Base-by-base conservation (phyloP, 2,113 vertebrate genomes). In the Ammodytes marinus region DNA sequence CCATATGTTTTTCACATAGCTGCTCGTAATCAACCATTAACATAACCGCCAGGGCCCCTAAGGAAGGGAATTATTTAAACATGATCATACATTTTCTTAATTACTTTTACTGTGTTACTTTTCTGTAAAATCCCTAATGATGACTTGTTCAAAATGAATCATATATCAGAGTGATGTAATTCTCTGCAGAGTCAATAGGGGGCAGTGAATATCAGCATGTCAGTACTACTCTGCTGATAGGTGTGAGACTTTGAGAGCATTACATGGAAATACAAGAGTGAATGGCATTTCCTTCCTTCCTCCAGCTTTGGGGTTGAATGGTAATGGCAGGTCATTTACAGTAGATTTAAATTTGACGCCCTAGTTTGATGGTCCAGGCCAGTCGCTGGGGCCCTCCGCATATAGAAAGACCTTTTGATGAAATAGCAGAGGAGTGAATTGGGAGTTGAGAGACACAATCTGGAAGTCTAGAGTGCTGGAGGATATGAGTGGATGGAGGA, bases 141-240 rank as follows among this genome's bases (percentile, higher is more conserved):
- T 69, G 7, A 15, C 57, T 43, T 19, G 0, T 7, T 50, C 47
- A 15, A 15, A 54, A 8, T 63, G 15, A 49, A 69, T 86, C 35
- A 47, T 42, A 9, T 65, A 82, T 59, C 71, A 79, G 69, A 53
- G 11, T 53, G 50, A 35, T 88, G 91, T 58, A 80, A 73, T 92
- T 82, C 65, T 40, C 0, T 5, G 13, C 65, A 54, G 58, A 79
- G 60, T 57, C 85, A 87, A 35, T 37, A 66, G 89, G 78, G 83
- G 89, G 86, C 88, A 91, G 85, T 85, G 66, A 86, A 61, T 53
- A 79, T 86, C 89, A 90, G 79, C 55, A 77, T 46, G 69, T 78
- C 69, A 61, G 27, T 8, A 2, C 40, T 15, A 10, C 77, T 42
- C 35, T 4, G 19, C 69, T 52, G 43, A 27, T 37, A 70, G 35